phyloP scores from a whole-genome alignment of 2,113 vertebrate genomes.

The Telmatochromis sp. region DNA sequence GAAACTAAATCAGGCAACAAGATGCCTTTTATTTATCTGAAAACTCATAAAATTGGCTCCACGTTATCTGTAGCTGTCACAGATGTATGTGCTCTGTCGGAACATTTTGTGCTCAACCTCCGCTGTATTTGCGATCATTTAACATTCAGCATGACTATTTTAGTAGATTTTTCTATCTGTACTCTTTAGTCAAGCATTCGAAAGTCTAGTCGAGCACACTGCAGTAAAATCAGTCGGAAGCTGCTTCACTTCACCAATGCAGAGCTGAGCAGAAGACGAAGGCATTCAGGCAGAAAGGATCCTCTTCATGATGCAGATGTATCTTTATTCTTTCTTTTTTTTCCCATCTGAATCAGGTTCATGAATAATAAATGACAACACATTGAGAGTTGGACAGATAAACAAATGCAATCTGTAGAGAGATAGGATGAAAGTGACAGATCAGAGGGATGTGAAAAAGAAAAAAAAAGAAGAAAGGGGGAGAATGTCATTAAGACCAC shows the following conservation, averaged over 20 bases:
- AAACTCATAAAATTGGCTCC: not conserved
- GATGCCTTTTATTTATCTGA: not conserved
- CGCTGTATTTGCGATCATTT: not conserved
- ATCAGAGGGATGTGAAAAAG: not conserved
- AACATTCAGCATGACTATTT: not conserved
- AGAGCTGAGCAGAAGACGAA: not conserved
- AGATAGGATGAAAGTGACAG: not conserved
- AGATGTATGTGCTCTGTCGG: not conserved
- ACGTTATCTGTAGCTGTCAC: not conserved
- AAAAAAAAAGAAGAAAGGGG: not conserved
- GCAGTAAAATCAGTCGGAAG: not conserved
- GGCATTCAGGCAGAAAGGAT: not conserved
- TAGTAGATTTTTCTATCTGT: not conserved
- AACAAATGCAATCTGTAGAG: not conserved
- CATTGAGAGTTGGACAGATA: constrained; percentile 3
- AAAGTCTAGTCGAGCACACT: not conserved
- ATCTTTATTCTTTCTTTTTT: constrained; percentile 14
- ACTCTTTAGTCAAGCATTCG: not conserved
- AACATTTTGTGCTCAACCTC: not conserved
- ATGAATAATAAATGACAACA: constrained; percentile 51
- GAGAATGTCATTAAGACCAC: not conserved
- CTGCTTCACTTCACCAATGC: not conserved
- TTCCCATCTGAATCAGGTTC: not conserved
- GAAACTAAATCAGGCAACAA: not conserved
- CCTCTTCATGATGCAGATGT: constrained; percentile 25